A percentile compares a stretch with the other conserved stretches of the same genome.
Conservation (phyloP, 2,888 invertebrate genomes). For the Rhaphigaster nebulosa region DNA sequence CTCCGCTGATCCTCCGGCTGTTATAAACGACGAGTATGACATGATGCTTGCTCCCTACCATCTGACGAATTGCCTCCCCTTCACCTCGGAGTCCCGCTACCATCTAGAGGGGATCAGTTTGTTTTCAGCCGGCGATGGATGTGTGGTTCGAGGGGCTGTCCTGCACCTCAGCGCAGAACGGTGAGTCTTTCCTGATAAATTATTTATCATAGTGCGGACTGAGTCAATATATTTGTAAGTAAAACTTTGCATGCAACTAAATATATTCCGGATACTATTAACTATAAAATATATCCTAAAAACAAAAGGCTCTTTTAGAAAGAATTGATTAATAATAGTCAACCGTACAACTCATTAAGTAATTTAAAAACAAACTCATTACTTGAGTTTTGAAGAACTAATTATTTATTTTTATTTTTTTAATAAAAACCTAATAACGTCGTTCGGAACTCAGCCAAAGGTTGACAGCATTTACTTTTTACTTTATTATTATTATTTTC, state of each 20-base stretch:
- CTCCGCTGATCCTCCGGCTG: neutral
- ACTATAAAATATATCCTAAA: too few species aligned
- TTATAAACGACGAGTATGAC: neutral
- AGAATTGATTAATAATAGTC: too few species aligned
- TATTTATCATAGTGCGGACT: neutral
- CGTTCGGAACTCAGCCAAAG: too few species aligned
- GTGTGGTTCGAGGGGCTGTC: constrained; percentile 30
- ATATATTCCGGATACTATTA: neutral
- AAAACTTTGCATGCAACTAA: neutral
- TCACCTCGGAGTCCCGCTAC: neutral
- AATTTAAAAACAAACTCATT: too few species aligned
- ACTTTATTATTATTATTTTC: too few species aligned
- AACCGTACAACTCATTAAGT: too few species aligned
- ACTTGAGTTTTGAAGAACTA: too few species aligned
- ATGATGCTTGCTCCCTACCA: neutral
- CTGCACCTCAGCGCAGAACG: neutral
- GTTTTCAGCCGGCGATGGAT: neutral
- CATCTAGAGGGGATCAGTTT: neutral
- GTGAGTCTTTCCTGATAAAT: neutral
- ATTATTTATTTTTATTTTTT: too few species aligned
- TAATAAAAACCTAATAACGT: too few species aligned
- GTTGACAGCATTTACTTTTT: too few species aligned
- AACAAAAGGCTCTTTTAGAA: too few species aligned
- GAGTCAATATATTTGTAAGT: neutral
- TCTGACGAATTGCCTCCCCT: neutral